Evolutionary conservation across 2,888 invertebrate genomes (phyloP), one percentile per base, ranked within the genome.

Genomic region (Drosophila tripunctata): DNA sequence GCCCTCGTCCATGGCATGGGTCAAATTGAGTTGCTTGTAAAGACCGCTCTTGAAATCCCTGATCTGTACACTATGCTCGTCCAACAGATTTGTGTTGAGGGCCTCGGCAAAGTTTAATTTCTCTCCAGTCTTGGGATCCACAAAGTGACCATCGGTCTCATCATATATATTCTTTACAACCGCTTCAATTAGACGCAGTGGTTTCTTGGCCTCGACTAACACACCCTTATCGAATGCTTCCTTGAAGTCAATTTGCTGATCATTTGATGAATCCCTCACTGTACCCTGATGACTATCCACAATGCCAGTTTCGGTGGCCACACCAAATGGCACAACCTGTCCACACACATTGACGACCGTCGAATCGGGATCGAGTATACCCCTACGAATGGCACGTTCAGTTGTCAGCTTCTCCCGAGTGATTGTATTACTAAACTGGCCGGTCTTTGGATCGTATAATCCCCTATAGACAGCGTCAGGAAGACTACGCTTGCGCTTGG

Each of bases 391-490:
- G 54, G 98, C 97, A 80, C 95, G 94, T 91, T 96, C 95, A 50
- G 96, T 95, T 72, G 95, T 94, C 66, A 97, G 91, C 89, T 95
- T 95, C 90, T 96, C 96, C 79, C 95, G 94, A n/a, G 95, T 95
- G 82, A 94, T 93, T 2, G 96, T 95, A 89, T 96, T 95, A 31
- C 95, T 95, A 88, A 97, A 96, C 87, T 95, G 94, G 43, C 97
- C 97, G 30, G 95, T 95, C 80, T 94, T 93, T 0, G 96, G 95
- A 92, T 98, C 96, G 88, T 97, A 97, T 69, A 96, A 94, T n/a
- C 97, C 97, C 91, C 96, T 95, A 86, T 96, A 96, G n/a, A 98
- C 95, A 1, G 97, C 97, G 92, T 97, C 97, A 0, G 96, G 96
- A 22, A 97, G 92, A 64, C 96, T 96, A 70, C 96, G 94, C 90